phyloP scores from a whole-genome alignment of 2,113 vertebrate species.

The Toxotes chatareus region DNA sequence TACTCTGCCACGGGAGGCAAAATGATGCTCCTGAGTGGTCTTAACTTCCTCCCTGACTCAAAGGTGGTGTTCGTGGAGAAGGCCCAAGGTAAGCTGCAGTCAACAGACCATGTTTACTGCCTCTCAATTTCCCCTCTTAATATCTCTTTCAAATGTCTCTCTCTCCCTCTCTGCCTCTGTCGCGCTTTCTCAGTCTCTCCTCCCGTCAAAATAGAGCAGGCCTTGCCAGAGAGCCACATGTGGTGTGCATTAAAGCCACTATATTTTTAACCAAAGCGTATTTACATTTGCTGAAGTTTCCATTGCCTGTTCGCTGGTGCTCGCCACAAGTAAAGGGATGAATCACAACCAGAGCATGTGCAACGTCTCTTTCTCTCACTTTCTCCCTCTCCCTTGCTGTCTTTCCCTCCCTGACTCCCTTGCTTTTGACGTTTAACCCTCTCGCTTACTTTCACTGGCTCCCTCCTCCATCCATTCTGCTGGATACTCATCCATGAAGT shows the following conservation, averaged over 20 bases:
- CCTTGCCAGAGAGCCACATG: slow-evolving; percentile 83
- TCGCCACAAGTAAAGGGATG: slow-evolving; percentile 85
- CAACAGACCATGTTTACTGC: slow-evolving; percentile 43
- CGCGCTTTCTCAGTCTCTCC: slow-evolving; percentile 65
- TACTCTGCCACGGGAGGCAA: slow-evolving; percentile 92
- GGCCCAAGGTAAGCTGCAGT: slow-evolving; percentile 89
- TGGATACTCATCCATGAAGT: slow-evolving; percentile 19
- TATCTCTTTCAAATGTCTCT: slow-evolving; percentile 61
- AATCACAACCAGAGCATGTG: slow-evolving; percentile 85
- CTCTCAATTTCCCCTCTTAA: slow-evolving; percentile 46
- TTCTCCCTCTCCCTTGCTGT: slow-evolving; percentile 55
- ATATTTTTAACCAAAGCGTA: slow-evolving; percentile 88
- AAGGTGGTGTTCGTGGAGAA: slow-evolving; percentile 99
- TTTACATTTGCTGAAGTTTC: slow-evolving; percentile 88
- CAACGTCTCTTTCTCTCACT: slow-evolving; percentile 75
- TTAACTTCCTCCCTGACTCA: slow-evolving; percentile 97
- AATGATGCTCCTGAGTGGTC: slow-evolving; percentile 93
- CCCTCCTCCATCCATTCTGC: slow-evolving; percentile 13
- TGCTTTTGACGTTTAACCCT: slow-evolving; percentile 61
- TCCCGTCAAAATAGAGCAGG: slow-evolving; percentile 84
- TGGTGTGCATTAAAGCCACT: slow-evolving; percentile 85
- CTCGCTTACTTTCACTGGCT: slow-evolving; percentile 31
- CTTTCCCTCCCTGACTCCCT: slow-evolving; percentile 46
- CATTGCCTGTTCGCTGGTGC: slow-evolving; percentile 85
- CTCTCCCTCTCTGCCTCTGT: slow-evolving; percentile 46